Conservation (phyloP, 2,797 vertebrate genomes). For the Selene dorsalis region DNA sequence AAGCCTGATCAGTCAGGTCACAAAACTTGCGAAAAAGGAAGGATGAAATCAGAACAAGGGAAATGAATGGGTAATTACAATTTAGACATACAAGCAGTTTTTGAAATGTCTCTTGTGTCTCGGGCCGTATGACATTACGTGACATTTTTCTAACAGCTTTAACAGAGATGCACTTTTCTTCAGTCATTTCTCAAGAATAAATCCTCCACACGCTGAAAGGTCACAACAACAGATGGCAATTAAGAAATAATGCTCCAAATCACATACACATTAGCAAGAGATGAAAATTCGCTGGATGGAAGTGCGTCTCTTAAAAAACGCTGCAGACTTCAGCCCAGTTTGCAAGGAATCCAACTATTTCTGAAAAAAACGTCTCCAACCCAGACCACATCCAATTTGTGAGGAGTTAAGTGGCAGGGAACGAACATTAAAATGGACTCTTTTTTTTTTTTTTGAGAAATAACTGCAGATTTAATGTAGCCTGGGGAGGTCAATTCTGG, state of each 20-base stretch:
- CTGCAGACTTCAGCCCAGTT: conserved; percentile 30
- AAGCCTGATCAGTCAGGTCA: neutral
- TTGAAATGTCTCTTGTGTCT: neutral
- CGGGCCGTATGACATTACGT: neutral
- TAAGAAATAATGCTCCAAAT: conserved; percentile 27
- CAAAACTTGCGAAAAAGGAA: neutral
- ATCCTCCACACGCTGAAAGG: neutral
- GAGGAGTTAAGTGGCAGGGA: conserved; percentile 48
- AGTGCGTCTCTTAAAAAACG: conserved; percentile 36
- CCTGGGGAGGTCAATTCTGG: conserved; percentile 34
- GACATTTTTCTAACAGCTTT: neutral
- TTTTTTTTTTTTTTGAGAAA: conserved; percentile 44
- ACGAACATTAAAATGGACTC: conserved; percentile 42
- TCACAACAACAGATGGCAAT: conserved; percentile 15
- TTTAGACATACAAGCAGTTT: neutral
- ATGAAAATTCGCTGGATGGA: conserved; percentile 22
- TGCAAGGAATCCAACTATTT: conserved; percentile 28
- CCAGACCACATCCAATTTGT: conserved; percentile 57
- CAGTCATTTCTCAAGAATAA: neutral
- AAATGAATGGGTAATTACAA: neutral
- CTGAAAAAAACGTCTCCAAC: conserved; percentile 28
- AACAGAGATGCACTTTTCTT: neutral
- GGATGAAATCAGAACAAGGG: neutral
- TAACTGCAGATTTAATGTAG: conserved; percentile 44
- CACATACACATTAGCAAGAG: conserved; percentile 23